Base-by-base conservation (phyloP, 1,140 invertebrate species). In the Steinernema khuongi region DNA sequence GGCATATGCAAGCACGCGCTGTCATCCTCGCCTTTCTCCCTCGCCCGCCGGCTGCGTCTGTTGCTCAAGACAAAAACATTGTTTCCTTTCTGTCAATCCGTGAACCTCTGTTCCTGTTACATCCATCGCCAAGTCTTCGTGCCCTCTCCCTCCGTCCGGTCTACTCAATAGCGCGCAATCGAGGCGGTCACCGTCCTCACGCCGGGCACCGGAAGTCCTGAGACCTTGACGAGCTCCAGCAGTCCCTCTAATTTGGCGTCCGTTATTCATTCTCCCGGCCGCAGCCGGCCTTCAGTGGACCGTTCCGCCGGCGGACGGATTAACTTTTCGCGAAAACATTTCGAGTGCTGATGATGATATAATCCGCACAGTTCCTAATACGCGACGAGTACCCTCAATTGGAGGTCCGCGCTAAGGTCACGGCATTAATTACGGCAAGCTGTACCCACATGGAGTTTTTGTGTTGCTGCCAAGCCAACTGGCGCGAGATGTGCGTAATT, bases 381-480 rank as follows among this genome's bases (percentile, higher is more conserved):
- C 50, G 11, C 11, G 14, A 60, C 50, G 50, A 60, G 50, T 60
- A 60, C 50, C 50, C 50, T 60, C 50, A 60, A 60, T 60, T 22
- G 50, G 4, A 26, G 14, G 50, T n/a, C 7, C 26, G 50, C 22
- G 50, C 26, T 60, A 22, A 60, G 50, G 50, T 60, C 50, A 60
- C 7, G 14, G 50, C 50, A 11, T 60, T 60, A 60, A 22, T 60
- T 60, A 60, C 50, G 50, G 50, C 50, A n/a, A 14, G 50, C 22
- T 14, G 4, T 14, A 7, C 19, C 22, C 50, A 22, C 50, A 22
- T 7, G 22, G 14, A 41, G 36, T 60, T 60, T 60, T 60, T 60
- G 50, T 60, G 14, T 60, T 60, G 50, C 50, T 60, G 50, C 11
- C 11, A 60, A 60, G 26, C 50, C 50, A 60, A 60, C 50, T 60